These are phyloP conservation scores for Procapra przewalskii DNA, from an alignment of 2,113 vertebrate genomes.

Conservation along the genomic window DNA sequence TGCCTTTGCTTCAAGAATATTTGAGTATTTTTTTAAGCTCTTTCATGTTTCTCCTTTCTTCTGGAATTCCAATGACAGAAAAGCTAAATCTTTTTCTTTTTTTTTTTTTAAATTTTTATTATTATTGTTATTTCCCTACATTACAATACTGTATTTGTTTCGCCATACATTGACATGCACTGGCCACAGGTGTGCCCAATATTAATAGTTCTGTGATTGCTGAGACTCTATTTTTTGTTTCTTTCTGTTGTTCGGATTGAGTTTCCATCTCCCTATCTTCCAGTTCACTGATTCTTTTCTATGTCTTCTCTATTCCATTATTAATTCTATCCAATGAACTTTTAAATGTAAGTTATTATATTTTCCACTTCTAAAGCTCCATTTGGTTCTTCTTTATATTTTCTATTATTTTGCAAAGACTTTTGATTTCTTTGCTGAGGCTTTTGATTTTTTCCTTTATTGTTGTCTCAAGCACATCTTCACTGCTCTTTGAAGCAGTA, in stretches of 20 bases:
- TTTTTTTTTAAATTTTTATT: too few species aligned
- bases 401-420: neutral
- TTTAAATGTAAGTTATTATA: neutral
- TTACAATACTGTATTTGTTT: too few species aligned
- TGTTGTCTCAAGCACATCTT: neutral
- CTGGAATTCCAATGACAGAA: neutral
- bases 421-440: neutral
- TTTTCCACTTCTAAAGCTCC: neutral
- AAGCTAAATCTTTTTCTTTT: neutral
- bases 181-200: too few species aligned
- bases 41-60: neutral
- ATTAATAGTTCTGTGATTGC: neutral
- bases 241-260: neutral
- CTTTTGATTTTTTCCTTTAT: neutral
- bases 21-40: neutral
- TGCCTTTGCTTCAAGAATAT: neutral
- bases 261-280: neutral
- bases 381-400: neutral
- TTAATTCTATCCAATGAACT: neutral
- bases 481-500: neutral
- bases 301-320: neutral
- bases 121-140: too few species aligned
- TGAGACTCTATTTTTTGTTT: neutral
- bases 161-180: too few species aligned
- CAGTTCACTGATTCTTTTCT: neutral